These are phyloP conservation scores for Astur gentilis DNA, from an alignment of 2,113 vertebrate species.

Conservation along the genomic window DNA sequence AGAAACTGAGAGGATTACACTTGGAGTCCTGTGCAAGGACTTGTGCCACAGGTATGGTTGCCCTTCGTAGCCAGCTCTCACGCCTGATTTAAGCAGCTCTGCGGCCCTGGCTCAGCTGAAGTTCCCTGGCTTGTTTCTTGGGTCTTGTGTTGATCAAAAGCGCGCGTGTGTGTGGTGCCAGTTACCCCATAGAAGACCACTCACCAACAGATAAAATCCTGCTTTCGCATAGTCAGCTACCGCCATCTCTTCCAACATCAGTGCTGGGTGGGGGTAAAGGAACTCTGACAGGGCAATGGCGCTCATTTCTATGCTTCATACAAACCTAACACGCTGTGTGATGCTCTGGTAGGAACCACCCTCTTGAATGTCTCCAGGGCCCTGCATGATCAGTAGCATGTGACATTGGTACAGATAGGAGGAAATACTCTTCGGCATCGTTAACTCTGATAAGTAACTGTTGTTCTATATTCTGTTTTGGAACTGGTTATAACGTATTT, in stretches of 20 bases:
- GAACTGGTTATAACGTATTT: background rate
- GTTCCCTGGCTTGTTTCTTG: background rate
- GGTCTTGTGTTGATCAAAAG: background rate
- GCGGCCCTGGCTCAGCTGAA: background rate
- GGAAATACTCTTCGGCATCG: background rate
- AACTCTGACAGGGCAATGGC: background rate
- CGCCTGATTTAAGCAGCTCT: background rate
- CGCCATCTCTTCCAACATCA: background rate
- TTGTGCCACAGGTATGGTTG: background rate
- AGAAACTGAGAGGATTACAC: background rate
- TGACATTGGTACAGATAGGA: background rate
- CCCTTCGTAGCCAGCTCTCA: background rate
- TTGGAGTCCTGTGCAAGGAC: background rate
- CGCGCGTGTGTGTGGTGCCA: background rate
- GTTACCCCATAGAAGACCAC: too few relatives aligned
- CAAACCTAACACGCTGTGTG: rapidly evolving
- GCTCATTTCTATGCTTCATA: rapidly evolving
- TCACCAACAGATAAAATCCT: background rate
- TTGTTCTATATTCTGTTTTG: background rate
- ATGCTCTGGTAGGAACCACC: background rate
- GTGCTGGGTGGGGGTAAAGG: background rate
- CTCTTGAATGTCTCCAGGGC: background rate
- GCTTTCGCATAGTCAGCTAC: rapidly evolving
- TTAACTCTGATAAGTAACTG: background rate
- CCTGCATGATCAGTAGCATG: rapidly evolving